phyloP scores from a whole-genome alignment of 2,113 vertebrate genomes.

The Psilopogon haemacephalus region DNA sequence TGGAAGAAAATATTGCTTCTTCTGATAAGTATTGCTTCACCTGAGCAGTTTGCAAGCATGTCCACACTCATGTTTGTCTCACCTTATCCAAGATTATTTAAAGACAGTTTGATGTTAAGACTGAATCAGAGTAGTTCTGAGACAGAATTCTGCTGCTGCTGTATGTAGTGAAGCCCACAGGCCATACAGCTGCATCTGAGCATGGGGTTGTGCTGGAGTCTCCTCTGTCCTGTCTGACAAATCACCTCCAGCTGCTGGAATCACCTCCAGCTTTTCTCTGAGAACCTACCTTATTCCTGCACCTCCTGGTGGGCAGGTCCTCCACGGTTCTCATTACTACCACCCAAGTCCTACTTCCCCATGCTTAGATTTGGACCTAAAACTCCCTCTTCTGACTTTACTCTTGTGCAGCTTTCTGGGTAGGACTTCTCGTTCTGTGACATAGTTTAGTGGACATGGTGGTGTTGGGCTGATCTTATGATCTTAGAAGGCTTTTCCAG shows the following conservation, averaged over 20 bases:
- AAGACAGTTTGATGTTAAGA: neutral
- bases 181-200: fast-evolving
- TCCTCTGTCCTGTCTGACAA: neutral
- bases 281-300: neutral
- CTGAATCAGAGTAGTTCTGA: neutral
- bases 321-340: neutral
- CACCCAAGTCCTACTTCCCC: neutral
- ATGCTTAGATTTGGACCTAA: neutral
- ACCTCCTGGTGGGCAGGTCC: neutral
- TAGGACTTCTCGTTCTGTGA: too few species aligned
- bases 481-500: too few species aligned
- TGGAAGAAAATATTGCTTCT: neutral
- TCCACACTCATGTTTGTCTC: neutral
- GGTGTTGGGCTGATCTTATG: too few species aligned
- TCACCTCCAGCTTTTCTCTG: neutral
- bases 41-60: neutral
- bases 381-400: neutral
- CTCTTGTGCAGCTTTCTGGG: neutral
- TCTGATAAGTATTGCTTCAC: neutral
- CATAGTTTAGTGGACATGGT: too few species aligned
- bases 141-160: neutral
- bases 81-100: neutral
- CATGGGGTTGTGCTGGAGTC: neutral
- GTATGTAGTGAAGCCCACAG: neutral
- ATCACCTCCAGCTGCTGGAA: neutral